phyloP scores from a whole-genome alignment of 2,113 vertebrate genomes.

The Fulica atra region DNA sequence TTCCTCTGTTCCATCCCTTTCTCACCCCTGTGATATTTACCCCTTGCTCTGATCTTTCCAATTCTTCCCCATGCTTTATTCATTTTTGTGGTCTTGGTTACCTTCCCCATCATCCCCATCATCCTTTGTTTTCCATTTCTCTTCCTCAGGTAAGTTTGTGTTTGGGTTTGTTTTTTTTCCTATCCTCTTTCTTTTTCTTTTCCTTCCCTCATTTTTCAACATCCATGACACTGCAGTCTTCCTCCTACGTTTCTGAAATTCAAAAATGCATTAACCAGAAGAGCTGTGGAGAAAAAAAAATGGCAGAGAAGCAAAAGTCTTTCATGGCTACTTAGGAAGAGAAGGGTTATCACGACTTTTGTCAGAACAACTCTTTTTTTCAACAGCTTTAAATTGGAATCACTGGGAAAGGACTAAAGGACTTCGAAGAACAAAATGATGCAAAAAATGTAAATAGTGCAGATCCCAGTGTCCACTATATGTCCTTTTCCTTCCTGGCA shows the following conservation, averaged over 20 bases:
- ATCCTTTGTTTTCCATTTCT: not conserved
- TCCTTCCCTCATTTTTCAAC: not conserved
- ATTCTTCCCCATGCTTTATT: not conserved
- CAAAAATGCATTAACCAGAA: not conserved
- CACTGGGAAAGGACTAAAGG: not conserved
- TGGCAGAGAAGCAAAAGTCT: not conserved
- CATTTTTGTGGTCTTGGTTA: not conserved
- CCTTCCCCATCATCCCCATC: rapidly evolving
- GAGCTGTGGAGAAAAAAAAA: not conserved
- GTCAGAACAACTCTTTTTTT: not conserved
- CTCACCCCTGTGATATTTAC: not conserved
- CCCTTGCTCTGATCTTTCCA: not conserved
- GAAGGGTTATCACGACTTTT: not conserved
- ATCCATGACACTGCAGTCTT: not conserved
- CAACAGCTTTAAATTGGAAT: not conserved
- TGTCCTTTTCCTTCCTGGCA: not conserved
- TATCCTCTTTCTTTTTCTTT: not conserved
- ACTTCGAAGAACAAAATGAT: not conserved
- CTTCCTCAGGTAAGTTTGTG: not conserved
- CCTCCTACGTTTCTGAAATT: not conserved
- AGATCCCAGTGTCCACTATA: not conserved
- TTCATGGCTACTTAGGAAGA: not conserved
- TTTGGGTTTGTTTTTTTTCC: not conserved
- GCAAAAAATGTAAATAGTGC: not conserved
- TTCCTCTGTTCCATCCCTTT: not conserved